Base-by-base conservation (phyloP, 2,113 vertebrate genomes). In the Prionailurus bengalensis region DNA sequence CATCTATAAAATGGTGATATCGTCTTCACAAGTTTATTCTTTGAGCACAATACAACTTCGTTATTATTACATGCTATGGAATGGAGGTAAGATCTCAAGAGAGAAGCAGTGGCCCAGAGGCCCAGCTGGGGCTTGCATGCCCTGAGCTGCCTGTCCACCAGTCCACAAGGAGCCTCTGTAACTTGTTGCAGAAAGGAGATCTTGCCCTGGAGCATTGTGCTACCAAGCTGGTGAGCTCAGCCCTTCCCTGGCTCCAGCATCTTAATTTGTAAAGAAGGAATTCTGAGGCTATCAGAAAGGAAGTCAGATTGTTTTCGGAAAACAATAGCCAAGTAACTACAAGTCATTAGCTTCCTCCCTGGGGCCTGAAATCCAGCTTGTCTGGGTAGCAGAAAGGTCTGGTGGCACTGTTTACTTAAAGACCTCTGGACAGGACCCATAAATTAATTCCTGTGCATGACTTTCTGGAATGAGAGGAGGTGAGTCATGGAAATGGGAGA, bases 221-320 rank as follows among this genome's bases (percentile, higher is more conserved):
- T 99, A 98, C 97, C 94, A 97, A 97, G 98, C 98, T 98, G 99
- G 98, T 99, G 95, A 98, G 94, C 96, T 98, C 98, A 99, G 98
- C 98, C 98, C 98, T 99, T 99, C 98, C 98, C 98, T 98, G 98
- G 98, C 98, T 99, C 98, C 98, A 96, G 97, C 90, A 97, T 97
- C 97, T 98, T 97, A 99, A 99, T 99, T 99, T 99, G 99, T 99
- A 99, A 99, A 99, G 99, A 98, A 99, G 99, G 99, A 99, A 99
- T 99, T 99, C 98, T 15, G 95, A 98, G 96, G 73, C 98, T 99
- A 98, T 98, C 99, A 98, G 98, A 99, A 99, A 99, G 99, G 99
- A 99, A 99, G 99, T 99, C 98, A 99, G 99, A 99, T 99, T 99
- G 99, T 99, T 99, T 99, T 98, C 98, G 98, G 99, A 99, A 99